Percentiles rank a stretch among this genome's conserved stretches.
phyloP scores from a whole-genome alignment of 2,888 invertebrate species.

The Synanthedon formicaeformis region DNA sequence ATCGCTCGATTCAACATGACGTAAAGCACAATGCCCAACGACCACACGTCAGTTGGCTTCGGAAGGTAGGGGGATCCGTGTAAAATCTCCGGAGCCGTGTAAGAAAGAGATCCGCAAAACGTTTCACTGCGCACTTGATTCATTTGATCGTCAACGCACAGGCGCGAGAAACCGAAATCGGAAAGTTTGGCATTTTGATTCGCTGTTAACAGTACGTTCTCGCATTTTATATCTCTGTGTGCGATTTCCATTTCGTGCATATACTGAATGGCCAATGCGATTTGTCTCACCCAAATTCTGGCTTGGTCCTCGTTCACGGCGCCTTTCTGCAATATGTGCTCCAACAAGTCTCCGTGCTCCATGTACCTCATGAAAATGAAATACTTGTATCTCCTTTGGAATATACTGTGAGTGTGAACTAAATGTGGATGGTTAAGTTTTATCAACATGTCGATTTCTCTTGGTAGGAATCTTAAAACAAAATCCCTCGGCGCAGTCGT shows the following conservation, averaged over 20 bases:
- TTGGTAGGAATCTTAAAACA: slow-evolving; percentile 82
- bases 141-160: slow-evolving; percentile 47
- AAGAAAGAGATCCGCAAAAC: slow-evolving; percentile 88
- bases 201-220: slow-evolving; percentile 80
- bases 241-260: slow-evolving; percentile 81
- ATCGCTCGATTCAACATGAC: slow-evolving; percentile 86
- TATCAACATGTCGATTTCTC: slow-evolving; percentile 83
- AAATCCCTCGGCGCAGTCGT: slow-evolving; percentile 81
- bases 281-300: slow-evolving; percentile 78
- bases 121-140: slow-evolving; percentile 76
- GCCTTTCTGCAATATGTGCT: slow-evolving; percentile 76
- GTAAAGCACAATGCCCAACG: slow-evolving; percentile 81
- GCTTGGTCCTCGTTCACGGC: slow-evolving; percentile 77
- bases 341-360: slow-evolving; percentile 83
- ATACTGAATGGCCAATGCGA: slow-evolving; percentile 78
- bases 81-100: slow-evolving; percentile 90
- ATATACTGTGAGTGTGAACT: slow-evolving; percentile 82
- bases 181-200: slow-evolving; percentile 83
- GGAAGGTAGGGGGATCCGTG: slow-evolving; percentile 79
- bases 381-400: slow-evolving; percentile 76
- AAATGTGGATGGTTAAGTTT: slow-evolving; percentile 84
- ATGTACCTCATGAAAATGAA: slow-evolving; percentile 81
- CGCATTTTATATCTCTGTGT: slow-evolving; percentile 86
- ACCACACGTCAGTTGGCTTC: slow-evolving; percentile 84
- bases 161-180: slow-evolving; percentile 84